Evolutionary conservation across 2,113 vertebrate genomes (phyloP).

Genomic region (Conger conger): DNA sequence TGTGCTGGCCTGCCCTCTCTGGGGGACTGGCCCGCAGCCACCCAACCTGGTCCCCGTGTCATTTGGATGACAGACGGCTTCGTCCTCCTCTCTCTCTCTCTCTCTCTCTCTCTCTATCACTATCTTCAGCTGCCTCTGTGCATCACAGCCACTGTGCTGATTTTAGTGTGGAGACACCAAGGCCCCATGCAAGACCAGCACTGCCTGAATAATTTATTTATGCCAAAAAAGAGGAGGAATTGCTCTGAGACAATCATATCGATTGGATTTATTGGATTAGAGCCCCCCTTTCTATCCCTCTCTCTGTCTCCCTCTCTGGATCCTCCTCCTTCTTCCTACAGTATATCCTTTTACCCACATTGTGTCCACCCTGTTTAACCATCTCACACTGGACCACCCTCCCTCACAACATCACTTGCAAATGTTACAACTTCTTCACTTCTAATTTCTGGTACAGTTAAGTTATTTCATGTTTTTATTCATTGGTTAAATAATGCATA

Average conservation of each 20-base stretch:
- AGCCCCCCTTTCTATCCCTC: background rate
- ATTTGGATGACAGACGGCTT: background rate
- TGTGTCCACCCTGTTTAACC: background rate
- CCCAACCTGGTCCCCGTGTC: background rate
- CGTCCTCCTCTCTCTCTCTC: background rate
- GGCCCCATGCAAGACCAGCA: background rate
- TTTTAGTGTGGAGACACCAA: background rate
- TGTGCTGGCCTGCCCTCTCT: constrained; percentile 5
- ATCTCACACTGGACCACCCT: background rate
- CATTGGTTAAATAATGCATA: background rate
- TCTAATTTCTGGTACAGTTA: background rate
- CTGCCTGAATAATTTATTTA: background rate
- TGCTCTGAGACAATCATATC: background rate
- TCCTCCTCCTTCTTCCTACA: background rate
- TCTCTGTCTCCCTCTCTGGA: background rate
- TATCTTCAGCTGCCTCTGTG: background rate
- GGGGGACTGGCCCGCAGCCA: constrained; percentile 3
- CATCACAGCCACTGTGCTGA: background rate
- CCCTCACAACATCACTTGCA: background rate
- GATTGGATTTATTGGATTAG: background rate
- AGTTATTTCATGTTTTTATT: background rate
- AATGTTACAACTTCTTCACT: background rate
- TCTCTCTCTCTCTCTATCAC: background rate
- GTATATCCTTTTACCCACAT: background rate
- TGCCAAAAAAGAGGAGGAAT: background rate